Percentiles rank a stretch among this genome's conserved stretches.
Evolutionary conservation across 2,113 vertebrate genomes (phyloP).

Genomic region (Macroglossus sobrinus): DNA sequence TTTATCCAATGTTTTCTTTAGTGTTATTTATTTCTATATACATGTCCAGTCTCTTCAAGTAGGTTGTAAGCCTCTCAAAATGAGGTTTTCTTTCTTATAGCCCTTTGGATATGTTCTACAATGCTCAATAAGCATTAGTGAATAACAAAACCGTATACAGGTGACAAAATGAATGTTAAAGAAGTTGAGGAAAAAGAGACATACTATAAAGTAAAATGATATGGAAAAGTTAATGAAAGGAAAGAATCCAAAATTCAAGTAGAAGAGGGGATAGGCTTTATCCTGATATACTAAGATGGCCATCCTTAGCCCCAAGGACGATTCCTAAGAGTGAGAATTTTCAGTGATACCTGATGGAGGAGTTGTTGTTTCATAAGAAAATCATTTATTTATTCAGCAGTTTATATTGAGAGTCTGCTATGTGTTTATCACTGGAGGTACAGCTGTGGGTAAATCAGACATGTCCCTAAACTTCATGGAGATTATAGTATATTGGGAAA

Average conservation of each 20-base stretch:
- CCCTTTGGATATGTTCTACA: neutral
- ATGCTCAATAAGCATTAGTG: neutral
- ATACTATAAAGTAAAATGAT: neutral
- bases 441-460: neutral
- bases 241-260: neutral
- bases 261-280: neutral
- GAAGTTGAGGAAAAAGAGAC: neutral
- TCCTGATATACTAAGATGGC: neutral
- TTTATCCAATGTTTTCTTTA: neutral
- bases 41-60: neutral
- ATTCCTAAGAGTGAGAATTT: neutral
- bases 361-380: neutral
- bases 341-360: neutral
- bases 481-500: neutral
- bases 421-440: neutral
- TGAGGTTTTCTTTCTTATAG: neutral
- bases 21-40: neutral
- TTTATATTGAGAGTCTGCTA: neutral
- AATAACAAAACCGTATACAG: neutral
- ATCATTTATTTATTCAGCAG: neutral
- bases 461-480: neutral
- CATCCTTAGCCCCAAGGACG: neutral
- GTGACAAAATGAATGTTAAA: neutral
- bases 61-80: neutral
- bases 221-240: neutral